Base-by-base conservation (phyloP, 2,797 vertebrate genomes). In the Percopsis omiscomaycus region DNA sequence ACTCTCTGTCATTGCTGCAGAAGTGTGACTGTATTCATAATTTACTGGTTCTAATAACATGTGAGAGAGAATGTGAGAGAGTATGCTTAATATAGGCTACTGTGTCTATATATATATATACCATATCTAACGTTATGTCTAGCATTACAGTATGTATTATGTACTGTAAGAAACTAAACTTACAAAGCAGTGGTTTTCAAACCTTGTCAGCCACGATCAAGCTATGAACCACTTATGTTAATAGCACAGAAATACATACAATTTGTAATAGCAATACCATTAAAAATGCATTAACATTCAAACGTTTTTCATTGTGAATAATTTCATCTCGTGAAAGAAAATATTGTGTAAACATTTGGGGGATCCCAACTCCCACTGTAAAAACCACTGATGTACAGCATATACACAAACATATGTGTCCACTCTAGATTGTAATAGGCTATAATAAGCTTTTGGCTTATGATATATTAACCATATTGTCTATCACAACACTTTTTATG, bases 21-120 rank as follows among this genome's bases (percentile, higher is more conserved):
- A 79, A 82, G 78, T 82, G 32, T 37, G 11, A 27, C 29, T 13
- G 44, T 2, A 3, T 30, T 62, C 67, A 78, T 80, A 81, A 80
- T 84, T 72, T 52, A 30, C 28, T 66, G 66, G 59, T 27, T 68
- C 69, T 57, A 61, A 68, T 64, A 60, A 58, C 65, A 56, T 29
- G 59, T 66, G 22, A 64, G 56, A 68, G 49, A 63, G 45, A 46
- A 37, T 29, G 8, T 53, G 32, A n/a, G 44, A 53, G 50, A 29
- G 44, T 10, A n/a, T 29, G 44, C 12, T 14, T 29, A 37, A 59
- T 47, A n/a, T 48, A 15, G 27, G 13, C 62, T 48, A 60, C 45
- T 51, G 55, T 47, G 55, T 46, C 28, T 61, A 50, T 67, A 51
- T 46, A 48, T 58, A 45, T 47, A 32, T 77, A 11, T 37, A 4